phyloP scores from a whole-genome alignment of 2,888 invertebrate species.

The Julus scanicus region DNA sequence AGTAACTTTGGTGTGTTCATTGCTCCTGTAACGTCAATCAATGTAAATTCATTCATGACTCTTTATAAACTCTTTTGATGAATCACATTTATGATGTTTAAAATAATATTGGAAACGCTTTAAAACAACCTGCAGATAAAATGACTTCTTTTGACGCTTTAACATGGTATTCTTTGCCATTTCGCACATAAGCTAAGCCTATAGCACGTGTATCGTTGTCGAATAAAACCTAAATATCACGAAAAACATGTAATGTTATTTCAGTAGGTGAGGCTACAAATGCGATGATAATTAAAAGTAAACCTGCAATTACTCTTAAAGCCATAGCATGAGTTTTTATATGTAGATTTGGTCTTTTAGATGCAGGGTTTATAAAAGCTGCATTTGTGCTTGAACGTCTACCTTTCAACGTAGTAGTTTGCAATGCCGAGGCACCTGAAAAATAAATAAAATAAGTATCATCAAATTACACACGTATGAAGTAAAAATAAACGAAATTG shows the following conservation, averaged over 20 bases:
- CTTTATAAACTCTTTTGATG: neutral
- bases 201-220: constrained; percentile 80
- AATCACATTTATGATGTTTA: neutral
- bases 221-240: constrained; percentile 70
- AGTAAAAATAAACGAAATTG: neutral
- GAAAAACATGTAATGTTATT: neutral
- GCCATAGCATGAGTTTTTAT: neutral
- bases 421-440: neutral
- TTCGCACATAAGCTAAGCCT: constrained; percentile 83
- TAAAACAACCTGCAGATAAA: constrained; percentile 73
- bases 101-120: too few relatives aligned
- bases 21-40: constrained; percentile 72
- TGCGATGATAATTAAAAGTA: neutral
- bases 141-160: constrained; percentile 87
- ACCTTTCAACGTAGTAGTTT: neutral
- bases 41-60: neutral
- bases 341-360: neutral
- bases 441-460: neutral
- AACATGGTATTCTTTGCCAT: constrained; percentile 78
- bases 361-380: neutral
- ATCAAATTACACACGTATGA: neutral
- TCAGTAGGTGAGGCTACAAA: neutral
- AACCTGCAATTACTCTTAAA: neutral
- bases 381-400: neutral
- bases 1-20: constrained; percentile 93